These are phyloP conservation scores for Syngnathus acus DNA, from an alignment of 2,797 vertebrate genomes.

Conservation along the genomic window DNA sequence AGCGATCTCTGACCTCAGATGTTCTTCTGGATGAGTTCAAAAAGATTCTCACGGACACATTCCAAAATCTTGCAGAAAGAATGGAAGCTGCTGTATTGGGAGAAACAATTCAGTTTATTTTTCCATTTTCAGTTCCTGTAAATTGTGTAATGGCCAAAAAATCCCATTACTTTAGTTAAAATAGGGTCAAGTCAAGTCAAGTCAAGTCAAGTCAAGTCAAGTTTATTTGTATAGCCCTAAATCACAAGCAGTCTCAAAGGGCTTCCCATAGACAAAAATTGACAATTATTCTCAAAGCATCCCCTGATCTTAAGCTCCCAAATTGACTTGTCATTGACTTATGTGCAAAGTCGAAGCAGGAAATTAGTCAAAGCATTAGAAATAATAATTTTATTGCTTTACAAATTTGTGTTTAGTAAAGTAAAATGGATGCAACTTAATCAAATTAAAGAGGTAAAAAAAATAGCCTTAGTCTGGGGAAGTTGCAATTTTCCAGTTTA, in stretches of 20 bases:
- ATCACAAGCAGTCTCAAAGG: too few relatives aligned
- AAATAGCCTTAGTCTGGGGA: conserved; percentile 12
- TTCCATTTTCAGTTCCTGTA: not conserved
- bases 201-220: too few relatives aligned
- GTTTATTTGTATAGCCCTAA: too few relatives aligned
- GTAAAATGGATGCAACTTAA: conserved; percentile 29
- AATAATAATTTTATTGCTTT: not conserved
- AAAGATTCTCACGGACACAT: not conserved
- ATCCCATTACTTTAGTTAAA: not conserved
- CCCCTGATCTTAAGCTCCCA: too few relatives aligned
- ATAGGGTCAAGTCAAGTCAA: not conserved
- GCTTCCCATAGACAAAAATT: too few relatives aligned
- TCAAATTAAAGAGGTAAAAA: conserved; percentile 33
- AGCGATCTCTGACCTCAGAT: not conserved
- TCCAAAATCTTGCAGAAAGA: not conserved
- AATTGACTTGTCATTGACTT: too few relatives aligned
- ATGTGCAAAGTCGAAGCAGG: not conserved
- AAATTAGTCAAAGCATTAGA: not conserved
- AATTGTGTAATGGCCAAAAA: not conserved
- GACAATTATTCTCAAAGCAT: too few relatives aligned
- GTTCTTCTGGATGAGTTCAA: not conserved
- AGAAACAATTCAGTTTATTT: not conserved
- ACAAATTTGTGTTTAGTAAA: conserved; percentile 2
- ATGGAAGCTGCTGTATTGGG: not conserved
- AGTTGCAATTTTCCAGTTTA: conserved; percentile 12